Base-by-base conservation (phyloP, 2,113 vertebrate genomes). In the Tragelaphus buxtoni region DNA sequence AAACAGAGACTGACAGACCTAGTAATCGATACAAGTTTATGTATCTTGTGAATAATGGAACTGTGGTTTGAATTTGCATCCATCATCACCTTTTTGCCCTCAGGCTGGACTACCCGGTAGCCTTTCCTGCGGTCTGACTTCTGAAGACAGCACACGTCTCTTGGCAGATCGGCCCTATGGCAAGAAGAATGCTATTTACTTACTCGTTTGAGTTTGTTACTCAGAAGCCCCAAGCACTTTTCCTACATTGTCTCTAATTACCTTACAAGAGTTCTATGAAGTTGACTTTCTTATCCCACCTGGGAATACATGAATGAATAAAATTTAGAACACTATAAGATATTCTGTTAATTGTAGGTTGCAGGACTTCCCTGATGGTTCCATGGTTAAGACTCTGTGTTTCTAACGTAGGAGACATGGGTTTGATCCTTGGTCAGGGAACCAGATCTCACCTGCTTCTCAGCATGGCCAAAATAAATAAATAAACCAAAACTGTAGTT, bases 41-140 rank as follows among this genome's bases (percentile, higher is more conserved):
- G 3, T 17, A 17, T 45, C 18, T 93, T 12, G 9, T 51, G 8
- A 74, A 42, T 24, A 39, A 11, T 14, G 61, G 58, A 45, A 39
- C 14, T 90, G 60, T 5, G 6, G 18, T 87, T 96, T 35, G 56
- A 80, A 74, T 63, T 30, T 72, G 4, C 1, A 7, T 7, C 28
- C 28, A 9, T 35, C 28, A 4, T 4, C n/a, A 1, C 1, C 30
- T 92, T 86, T 96, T 85, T 11, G 35, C 22, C 32, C 20, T 39
- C 28, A 42, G 56, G 72, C 55, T 60, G 6, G 72, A 12, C 35
- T 20, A 7, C 6, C 2, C 2, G 0, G 2, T 1, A n/a, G 22
- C 24, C 42, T 24, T 77, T 56, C 32, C 32, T 39, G 42, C 9
- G n/a, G n/a, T 20, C 28, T 60, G n/a, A 81, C 18, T 60, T 69